Base-by-base conservation (phyloP, 2,888 invertebrate genomes). In the Drosophila macrospina region DNA sequence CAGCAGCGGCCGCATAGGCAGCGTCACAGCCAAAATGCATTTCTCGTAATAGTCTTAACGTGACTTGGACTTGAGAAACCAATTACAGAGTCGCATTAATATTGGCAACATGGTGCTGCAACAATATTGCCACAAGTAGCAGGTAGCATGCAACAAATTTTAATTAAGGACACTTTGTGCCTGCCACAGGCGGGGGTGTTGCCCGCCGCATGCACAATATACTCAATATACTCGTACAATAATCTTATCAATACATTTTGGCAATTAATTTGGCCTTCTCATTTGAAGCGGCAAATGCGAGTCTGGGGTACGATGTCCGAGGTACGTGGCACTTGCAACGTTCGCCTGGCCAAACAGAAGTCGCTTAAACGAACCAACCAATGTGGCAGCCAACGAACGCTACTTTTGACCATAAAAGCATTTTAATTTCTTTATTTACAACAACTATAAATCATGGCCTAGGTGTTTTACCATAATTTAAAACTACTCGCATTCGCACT, bases 361-460 rank as follows among this genome's bases (percentile, higher is more conserved):
- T 80, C 51, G 63, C 61, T 42, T 36, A 13, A 32, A 16, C 11
- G 28, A 32, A 7, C 44, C 11, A 44, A 26, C 44, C n/a, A 26
- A 28, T 20, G 20, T 20, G 20, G 4, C 16, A 24, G 24, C n/a
- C 20, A 36, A 26, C 51, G 37, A 51, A 15, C 47, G 20, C 16
- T 36, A 11, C 15, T 32, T 26, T 60, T 81, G 84, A 42, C 85
- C 88, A 88, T 83, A 86, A 88, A 86, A 75, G 74, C 86, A 88
- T 86, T 86, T 86, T 86, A 88, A 86, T 86, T 86, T 86, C 85
- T 86, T 86, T 80, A 86, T 86, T 86, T 88, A 80, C 84, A 84
- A 72, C 84, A 79, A 69, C 80, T 70, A 86, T 86, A 86, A 86
- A 88, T 86, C 86, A 86, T 75, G 76, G 74, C 72, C 74, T 73